Base-by-base conservation (phyloP, 2,888 invertebrate genomes). In the Phortica magna region DNA sequence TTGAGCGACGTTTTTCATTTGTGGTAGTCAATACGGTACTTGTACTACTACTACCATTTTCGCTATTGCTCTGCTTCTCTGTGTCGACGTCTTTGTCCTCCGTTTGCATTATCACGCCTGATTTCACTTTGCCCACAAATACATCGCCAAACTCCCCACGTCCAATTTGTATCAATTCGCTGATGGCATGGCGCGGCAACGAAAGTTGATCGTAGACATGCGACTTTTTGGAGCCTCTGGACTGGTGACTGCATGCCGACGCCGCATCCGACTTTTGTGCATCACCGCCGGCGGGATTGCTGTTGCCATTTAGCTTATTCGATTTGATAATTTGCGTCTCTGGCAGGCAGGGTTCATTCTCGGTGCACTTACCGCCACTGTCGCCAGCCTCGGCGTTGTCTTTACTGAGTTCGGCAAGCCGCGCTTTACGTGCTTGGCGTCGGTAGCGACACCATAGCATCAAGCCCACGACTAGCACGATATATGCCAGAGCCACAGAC, bases 111-210 rank as follows among this genome's bases (percentile, higher is more conserved):
- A 91, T 79, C 0, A 88, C 31, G 7, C 83, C 85, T 0, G 72
- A 90, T 87, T 85, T 93, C 90, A 83, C 93, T 91, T 94, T 97
- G 70, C 96, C 97, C 57, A 98, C 93, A 86, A 96, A 95, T 0
- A 98, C 96, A 84, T 98, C 98, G 0, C 98, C 98, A 88, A 97
- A 98, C 85, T 97, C 96, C 0, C 98, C 98, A 39, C 97, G 95
- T 19, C 98, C 95, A 4, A 95, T 92, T 57, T 94, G 93, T 9
- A 95, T 94, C 1, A 94, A 91, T 31, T 96, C 96, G 0, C 94
- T 95, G 0, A 98, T 93, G 76, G 96, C 93, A 2, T 94, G 94
- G 48, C 98, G 93, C 0, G 96, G 95, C 70, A 96, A 93, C 0
- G 95, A 93, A 12, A 97, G 92, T 83, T 96, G 95, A 81, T 97